Conservation (phyloP, 1,140 invertebrate species). For the Hydropsyche tenuis region DNA sequence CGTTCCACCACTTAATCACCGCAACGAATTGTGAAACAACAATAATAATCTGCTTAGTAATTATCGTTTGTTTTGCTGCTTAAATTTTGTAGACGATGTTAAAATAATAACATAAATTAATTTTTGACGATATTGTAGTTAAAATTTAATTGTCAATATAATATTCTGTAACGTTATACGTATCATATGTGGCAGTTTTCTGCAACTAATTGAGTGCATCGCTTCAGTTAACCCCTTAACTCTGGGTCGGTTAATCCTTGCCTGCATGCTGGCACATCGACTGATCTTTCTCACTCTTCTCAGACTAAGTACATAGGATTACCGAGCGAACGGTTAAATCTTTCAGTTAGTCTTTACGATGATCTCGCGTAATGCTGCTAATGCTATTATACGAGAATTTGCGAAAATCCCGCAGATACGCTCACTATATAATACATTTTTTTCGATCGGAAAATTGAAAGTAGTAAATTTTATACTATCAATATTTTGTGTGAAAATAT, state of each 20-base stretch:
- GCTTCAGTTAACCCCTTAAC: neutral
- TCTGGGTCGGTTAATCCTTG: neutral
- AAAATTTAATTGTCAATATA: too few species aligned
- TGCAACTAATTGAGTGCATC: neutral
- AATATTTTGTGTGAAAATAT: too few species aligned
- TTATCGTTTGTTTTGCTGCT: neutral
- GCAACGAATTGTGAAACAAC: conserved; percentile 14
- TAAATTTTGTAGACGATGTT: too few species aligned
- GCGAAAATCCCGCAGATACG: too few species aligned
- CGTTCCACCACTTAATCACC: conserved; percentile 27
- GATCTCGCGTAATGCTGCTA: conserved; percentile 16
- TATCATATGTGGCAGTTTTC: too few species aligned
- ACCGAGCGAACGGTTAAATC: conserved; percentile 42
- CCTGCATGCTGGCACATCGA: neutral
- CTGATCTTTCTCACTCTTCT: conserved; percentile 43
- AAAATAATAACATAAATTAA: too few species aligned
- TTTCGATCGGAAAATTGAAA: too few species aligned
- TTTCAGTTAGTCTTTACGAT: conserved; percentile 41
- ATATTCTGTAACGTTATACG: neutral
- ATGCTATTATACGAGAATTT: too few species aligned
- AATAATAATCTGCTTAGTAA: too few species aligned
- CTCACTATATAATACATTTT: too few species aligned
- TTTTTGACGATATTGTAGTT: too few species aligned
- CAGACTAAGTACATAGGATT: conserved; percentile 43
- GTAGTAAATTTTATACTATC: too few species aligned